A percentile compares a stretch with the other conserved stretches of the same genome.
phyloP scores from a whole-genome alignment of 2,888 invertebrate species.

The Eudasyphora cyanicolor region DNA sequence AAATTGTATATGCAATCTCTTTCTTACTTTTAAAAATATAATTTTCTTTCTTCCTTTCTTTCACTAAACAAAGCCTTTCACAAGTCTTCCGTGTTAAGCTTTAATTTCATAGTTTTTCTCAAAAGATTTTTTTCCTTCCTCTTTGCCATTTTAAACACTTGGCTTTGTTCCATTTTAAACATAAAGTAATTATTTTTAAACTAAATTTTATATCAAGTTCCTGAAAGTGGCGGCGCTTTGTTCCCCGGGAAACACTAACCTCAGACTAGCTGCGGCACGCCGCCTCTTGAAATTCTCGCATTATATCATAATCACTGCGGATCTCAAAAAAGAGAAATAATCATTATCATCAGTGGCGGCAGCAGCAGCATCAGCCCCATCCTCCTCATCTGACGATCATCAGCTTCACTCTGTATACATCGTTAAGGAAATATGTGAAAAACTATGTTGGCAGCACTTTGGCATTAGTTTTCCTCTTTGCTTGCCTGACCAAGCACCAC shows the following conservation, averaged over 20 bases:
- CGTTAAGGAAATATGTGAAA: slow-evolving; percentile 54
- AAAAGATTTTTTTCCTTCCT: background rate
- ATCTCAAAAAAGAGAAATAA: slow-evolving; percentile 30
- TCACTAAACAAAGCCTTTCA: background rate
- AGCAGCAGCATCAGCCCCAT: background rate
- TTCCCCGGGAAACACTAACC: background rate
- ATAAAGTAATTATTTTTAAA: slow-evolving; percentile 53
- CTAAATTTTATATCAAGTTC: slow-evolving; percentile 35
- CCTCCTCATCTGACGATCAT: slow-evolving; percentile 16
- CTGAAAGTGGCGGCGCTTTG: background rate
- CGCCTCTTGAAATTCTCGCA: slow-evolving; percentile 46
- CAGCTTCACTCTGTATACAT: slow-evolving; percentile 30
- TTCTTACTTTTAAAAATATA: too few species aligned
- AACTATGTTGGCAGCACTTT: slow-evolving; percentile 47
- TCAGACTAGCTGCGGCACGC: background rate
- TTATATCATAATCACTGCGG: slow-evolving; percentile 45
- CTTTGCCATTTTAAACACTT: background rate
- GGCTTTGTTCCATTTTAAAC: background rate
- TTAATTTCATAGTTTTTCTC: background rate
- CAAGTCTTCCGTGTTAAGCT: slow-evolving; percentile 1
- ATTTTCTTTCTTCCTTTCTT: too few species aligned
- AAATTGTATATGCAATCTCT: too few species aligned
- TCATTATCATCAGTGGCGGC: slow-evolving; percentile 8
- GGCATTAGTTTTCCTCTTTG: slow-evolving; percentile 37
- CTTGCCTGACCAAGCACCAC: background rate